These are phyloP conservation scores for Hypsopygia costalis DNA, from an alignment of 2,888 invertebrate genomes.

Conservation along the genomic window DNA sequence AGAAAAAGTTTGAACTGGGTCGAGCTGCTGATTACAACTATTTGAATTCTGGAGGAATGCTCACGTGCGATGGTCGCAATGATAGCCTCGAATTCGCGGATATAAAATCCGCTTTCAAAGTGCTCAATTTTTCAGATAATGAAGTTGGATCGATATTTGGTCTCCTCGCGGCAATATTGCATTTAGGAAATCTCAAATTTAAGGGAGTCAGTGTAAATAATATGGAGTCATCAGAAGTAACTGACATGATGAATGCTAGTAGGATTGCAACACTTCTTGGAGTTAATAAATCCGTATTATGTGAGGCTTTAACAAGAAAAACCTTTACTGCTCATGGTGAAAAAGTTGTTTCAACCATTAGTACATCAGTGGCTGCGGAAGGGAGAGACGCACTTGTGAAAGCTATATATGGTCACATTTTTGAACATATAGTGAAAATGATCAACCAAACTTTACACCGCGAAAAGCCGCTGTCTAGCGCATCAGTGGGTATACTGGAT, in stretches of 20 bases:
- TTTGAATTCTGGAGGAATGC: slow-evolving; percentile 88
- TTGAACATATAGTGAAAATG: slow-evolving; percentile 93
- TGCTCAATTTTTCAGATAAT: slow-evolving; percentile 90
- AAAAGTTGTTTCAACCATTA: slow-evolving; percentile 87
- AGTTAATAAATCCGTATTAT: slow-evolving; percentile 84
- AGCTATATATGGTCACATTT: slow-evolving; percentile 94
- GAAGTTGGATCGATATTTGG: slow-evolving; percentile 93
- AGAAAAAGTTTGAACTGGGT: slow-evolving; percentile 86
- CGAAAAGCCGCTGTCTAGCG: slow-evolving; percentile 79
- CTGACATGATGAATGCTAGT: slow-evolving; percentile 84
- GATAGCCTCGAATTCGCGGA: slow-evolving; percentile 93
- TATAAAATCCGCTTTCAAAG: slow-evolving; percentile 95
- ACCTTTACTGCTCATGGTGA: slow-evolving; percentile 93
- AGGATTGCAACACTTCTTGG: slow-evolving; percentile 87
- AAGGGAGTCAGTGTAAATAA: slow-evolving; percentile 87
- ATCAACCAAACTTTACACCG: slow-evolving; percentile 92
- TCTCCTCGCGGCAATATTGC: slow-evolving; percentile 92
- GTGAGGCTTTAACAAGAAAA: slow-evolving; percentile 90
- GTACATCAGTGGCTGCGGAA: slow-evolving; percentile 88
- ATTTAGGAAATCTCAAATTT: slow-evolving; percentile 95
- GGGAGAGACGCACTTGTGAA: slow-evolving; percentile 96
- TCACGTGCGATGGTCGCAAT: slow-evolving; percentile 90
- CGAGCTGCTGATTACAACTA: slow-evolving; percentile 89
- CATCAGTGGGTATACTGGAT: slow-evolving; percentile 94
- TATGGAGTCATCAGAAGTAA: slow-evolving; percentile 92